These are phyloP conservation scores for Microtus montanus DNA, from an alignment of 2,113 vertebrate genomes.

Conservation along the genomic window DNA sequence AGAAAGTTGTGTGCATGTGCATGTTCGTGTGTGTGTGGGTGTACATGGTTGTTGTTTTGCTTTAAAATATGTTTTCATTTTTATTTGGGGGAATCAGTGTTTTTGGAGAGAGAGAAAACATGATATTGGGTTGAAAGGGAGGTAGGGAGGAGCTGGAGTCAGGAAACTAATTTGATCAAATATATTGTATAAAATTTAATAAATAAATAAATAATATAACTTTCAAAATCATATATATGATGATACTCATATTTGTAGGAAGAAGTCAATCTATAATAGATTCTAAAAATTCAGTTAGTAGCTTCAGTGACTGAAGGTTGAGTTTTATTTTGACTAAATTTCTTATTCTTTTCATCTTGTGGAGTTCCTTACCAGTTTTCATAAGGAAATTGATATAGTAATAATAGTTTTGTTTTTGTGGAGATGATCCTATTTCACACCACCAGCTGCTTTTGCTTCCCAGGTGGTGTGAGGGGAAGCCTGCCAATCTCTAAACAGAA, in stretches of 20 bases:
- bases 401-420: background rate
- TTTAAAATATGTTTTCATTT: background rate
- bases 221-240: slow-evolving; percentile 48
- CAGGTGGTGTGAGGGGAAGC: background rate
- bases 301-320: background rate
- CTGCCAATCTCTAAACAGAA: background rate
- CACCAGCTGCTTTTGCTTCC: background rate
- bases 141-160: background rate
- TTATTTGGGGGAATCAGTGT: background rate
- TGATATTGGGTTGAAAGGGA: background rate
- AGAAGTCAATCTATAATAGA: slow-evolving; percentile 45
- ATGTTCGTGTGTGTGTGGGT: too few species aligned
- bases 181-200: background rate
- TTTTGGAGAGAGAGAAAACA: background rate
- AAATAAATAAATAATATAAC: background rate
- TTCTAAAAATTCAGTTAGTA: slow-evolving; percentile 21
- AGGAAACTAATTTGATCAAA: background rate
- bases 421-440: background rate
- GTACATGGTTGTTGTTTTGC: background rate
- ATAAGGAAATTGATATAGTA: background rate
- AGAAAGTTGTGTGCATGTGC: too few species aligned
- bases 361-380: slow-evolving; percentile 31
- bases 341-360: slow-evolving; percentile 6
- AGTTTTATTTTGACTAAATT: background rate
- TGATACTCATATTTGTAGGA: background rate